Base-by-base conservation (phyloP, 2,113 vertebrate species). In the Hippocampus guttulatus region DNA sequence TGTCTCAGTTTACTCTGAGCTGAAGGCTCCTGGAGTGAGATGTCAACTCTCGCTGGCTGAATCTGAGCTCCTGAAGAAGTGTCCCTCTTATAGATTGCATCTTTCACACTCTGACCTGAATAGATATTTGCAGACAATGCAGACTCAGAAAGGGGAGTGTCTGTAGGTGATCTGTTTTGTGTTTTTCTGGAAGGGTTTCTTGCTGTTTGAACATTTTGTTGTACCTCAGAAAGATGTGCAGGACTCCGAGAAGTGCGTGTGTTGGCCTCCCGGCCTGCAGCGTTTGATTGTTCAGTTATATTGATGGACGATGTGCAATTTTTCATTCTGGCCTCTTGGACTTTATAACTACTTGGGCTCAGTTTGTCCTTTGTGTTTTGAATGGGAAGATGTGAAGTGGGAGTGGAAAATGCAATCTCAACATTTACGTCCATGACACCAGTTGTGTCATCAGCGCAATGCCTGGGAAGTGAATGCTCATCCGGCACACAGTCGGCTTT, bases 1-100 rank as follows among this genome's bases (percentile, higher is more conserved):
- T 70, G 76, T 71, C 78, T 85, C 47, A 84, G 73, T 60, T 81
- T 79, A 23, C 71, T 78, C 65, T 82, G 67, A 12, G 70, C 75
- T 76, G 84, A 75, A 55, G 70, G 52, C 54, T 88, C 88, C 68
- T 79, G 87, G 74, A 88, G 87, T 65, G 83, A 75, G 69, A 78
- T 77, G 38, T 69, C 63, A 14, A 54, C 67, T 64, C 27, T 75
- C 57, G 64, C 76, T 12, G 82, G 25, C 52, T 75, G 86, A 76
- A 80, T 51, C 69, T 70, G 84, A 20, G 74, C 76, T 63, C 68
- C 79, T 27, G 69, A 66, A 65, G 73, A 65, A 78, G 75, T 79
- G 58, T 77, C 76, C 27, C 65, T 77, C 64, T 74, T 77, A 27
- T 75, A 70, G 76, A 60, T 79, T 47, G 70, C 51, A 43, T 23